phyloP scores from a whole-genome alignment of 2,888 invertebrate genomes.

The Sarcophaga subvicina region DNA sequence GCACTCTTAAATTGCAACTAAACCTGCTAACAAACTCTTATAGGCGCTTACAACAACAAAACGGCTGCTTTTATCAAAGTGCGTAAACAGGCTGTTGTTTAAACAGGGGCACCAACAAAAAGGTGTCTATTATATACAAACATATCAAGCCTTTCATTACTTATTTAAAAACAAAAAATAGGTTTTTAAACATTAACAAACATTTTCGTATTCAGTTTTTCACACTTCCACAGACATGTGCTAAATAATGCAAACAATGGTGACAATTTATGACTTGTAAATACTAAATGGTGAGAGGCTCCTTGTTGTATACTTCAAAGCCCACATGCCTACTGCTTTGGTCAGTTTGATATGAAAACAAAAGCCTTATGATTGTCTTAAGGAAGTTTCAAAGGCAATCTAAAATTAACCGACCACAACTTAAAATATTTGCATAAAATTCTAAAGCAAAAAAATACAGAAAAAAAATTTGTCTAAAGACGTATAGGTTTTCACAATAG shows the following conservation, averaged over 20 bases:
- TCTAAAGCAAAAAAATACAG: too few species aligned
- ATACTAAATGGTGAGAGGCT: conserved; percentile 20
- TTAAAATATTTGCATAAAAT: conserved; percentile 54
- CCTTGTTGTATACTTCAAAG: not conserved
- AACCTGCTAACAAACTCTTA: conserved; percentile 27
- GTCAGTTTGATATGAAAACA: conserved; percentile 39
- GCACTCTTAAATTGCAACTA: conserved; percentile 21
- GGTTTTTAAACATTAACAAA: not conserved
- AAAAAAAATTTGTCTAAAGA: not conserved
- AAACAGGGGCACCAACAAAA: too few species aligned
- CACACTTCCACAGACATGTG: conserved; percentile 53
- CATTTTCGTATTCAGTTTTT: conserved; percentile 55
- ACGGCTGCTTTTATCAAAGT: too few species aligned
- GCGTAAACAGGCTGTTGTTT: too few species aligned
- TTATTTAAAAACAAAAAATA: conserved; percentile 52
- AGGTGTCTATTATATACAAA: not conserved
- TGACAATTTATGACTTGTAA: conserved; percentile 62
- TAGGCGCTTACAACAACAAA: too few species aligned
- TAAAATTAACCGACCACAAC: not conserved
- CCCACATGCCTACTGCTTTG: conserved; percentile 39
- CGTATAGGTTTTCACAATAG: conserved; percentile 6
- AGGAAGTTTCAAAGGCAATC: not conserved
- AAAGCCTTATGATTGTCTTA: conserved; percentile 18
- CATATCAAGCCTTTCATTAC: conserved; percentile 53
- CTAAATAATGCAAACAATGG: conserved; percentile 58